phyloP scores from a whole-genome alignment of 2,113 vertebrate genomes.

The Vombatus ursinus region DNA sequence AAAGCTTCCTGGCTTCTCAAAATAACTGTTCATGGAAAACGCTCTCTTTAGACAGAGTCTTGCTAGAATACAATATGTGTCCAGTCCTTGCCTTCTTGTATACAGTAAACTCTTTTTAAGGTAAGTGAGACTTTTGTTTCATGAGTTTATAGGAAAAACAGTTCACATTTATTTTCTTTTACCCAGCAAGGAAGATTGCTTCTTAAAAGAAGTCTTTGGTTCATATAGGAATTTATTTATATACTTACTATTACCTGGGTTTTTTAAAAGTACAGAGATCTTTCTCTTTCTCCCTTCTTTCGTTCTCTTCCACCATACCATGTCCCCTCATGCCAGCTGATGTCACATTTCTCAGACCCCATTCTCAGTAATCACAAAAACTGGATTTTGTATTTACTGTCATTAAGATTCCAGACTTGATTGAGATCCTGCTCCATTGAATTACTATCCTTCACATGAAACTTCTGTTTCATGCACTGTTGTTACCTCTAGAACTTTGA shows the following conservation, averaged over 20 bases:
- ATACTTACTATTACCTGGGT: constrained; percentile 10
- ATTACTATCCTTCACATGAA: constrained; percentile 17
- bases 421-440: not conserved
- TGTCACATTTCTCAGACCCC: not conserved
- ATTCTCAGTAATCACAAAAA: not conserved
- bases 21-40: constrained; percentile 51
- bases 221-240: constrained; percentile 28
- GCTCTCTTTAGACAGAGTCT: not conserved
- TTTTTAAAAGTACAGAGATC: not conserved
- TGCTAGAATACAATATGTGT: constrained; percentile 14
- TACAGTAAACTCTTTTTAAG: constrained; percentile 32
- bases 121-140: constrained; percentile 8
- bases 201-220: constrained; percentile 42
- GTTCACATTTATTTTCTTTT: constrained; percentile 9
- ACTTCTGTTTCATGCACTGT: not conserved
- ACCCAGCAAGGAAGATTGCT: not conserved
- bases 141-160: constrained; percentile 3
- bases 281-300: not conserved
- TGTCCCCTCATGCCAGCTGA: not conserved
- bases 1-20: constrained; percentile 52
- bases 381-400: not conserved
- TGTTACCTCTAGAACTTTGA: constrained; percentile 1
- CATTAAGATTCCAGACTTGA: not conserved
- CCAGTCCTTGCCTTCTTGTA: constrained; percentile 17
- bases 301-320: not conserved